phyloP scores from a whole-genome alignment of 2,888 invertebrate species.

The Theodoxus fluviatilis region DNA sequence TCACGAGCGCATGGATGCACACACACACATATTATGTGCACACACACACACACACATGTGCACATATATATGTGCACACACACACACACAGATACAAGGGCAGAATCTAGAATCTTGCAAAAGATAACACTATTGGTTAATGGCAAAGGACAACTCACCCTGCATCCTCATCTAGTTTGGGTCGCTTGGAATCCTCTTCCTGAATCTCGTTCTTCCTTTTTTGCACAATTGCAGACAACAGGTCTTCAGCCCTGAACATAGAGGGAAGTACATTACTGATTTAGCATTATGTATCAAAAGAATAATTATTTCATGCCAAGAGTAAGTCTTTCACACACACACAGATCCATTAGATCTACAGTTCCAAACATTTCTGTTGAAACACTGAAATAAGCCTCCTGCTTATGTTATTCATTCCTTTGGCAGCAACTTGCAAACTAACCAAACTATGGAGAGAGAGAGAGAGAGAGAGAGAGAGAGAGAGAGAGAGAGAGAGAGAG shows the following conservation, averaged over 20 bases:
- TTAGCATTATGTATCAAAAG: not conserved
- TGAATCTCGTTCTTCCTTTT: slow-evolving; percentile 46
- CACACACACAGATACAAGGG: not conserved
- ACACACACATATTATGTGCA: not conserved
- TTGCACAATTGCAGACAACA: slow-evolving; percentile 43
- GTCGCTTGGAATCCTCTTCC: slow-evolving; percentile 50
- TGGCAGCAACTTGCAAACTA: too few relatives aligned
- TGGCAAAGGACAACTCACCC: slow-evolving; percentile 6
- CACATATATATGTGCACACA: not conserved
- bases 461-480: slow-evolving; percentile 15
- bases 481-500: not conserved
- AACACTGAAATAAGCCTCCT: too few relatives aligned
- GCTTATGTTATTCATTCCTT: too few relatives aligned
- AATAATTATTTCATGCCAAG: not conserved
- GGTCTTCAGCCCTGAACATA: slow-evolving; percentile 45
- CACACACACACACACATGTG: not conserved
- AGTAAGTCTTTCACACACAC: not conserved
- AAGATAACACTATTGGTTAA: not conserved
- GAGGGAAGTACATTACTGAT: slow-evolving; percentile 18
- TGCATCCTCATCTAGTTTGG: slow-evolving; percentile 43
- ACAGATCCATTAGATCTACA: not conserved
- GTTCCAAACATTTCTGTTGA: too few relatives aligned
- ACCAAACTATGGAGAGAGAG: not conserved
- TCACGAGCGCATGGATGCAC: not conserved
- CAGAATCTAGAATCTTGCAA: not conserved